These are phyloP conservation scores for Odontocerum albicorne DNA, from an alignment of 2,888 invertebrate genomes.

Conservation along the genomic window DNA sequence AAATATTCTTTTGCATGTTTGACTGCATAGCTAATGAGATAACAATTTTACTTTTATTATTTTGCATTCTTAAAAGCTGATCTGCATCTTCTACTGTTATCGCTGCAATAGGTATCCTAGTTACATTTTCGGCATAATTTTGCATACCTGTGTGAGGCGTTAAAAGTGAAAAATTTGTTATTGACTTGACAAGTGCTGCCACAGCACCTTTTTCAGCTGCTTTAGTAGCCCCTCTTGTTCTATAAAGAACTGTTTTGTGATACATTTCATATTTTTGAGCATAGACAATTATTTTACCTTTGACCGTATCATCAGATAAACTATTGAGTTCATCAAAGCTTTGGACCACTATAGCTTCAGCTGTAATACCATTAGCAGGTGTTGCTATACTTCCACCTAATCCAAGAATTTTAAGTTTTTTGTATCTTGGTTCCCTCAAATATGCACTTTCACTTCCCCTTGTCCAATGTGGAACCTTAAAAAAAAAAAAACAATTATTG, in stretches of 20 bases:
- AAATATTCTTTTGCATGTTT: slow-evolving; percentile 56
- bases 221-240: slow-evolving; percentile 57
- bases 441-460: slow-evolving; percentile 63
- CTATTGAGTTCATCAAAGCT: slow-evolving; percentile 61
- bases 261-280: slow-evolving; percentile 21
- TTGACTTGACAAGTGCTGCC: slow-evolving; percentile 64
- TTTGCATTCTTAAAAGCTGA: slow-evolving; percentile 58
- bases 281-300: slow-evolving; percentile 32
- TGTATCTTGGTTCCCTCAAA: slow-evolving; percentile 57
- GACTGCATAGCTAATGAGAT: slow-evolving; percentile 67
- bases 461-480: slow-evolving; percentile 36
- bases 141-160: slow-evolving; percentile 70
- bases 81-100: slow-evolving; percentile 70
- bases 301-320: slow-evolving; percentile 50
- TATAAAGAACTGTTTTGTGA: slow-evolving; percentile 55
- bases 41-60: slow-evolving; percentile 45
- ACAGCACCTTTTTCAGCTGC: slow-evolving; percentile 67
- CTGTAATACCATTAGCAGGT: slow-evolving; percentile 61
- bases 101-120: slow-evolving; percentile 62
- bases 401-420: slow-evolving; percentile 61
- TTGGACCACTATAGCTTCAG: slow-evolving; percentile 63
- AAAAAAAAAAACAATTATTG: too few species aligned
- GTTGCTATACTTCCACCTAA: slow-evolving; percentile 65
- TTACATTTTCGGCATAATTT: slow-evolving; percentile 52
- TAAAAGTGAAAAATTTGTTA: slow-evolving; percentile 66